Base-by-base conservation (phyloP, 1,140 invertebrate genomes). In the Zaprionus capensis region DNA sequence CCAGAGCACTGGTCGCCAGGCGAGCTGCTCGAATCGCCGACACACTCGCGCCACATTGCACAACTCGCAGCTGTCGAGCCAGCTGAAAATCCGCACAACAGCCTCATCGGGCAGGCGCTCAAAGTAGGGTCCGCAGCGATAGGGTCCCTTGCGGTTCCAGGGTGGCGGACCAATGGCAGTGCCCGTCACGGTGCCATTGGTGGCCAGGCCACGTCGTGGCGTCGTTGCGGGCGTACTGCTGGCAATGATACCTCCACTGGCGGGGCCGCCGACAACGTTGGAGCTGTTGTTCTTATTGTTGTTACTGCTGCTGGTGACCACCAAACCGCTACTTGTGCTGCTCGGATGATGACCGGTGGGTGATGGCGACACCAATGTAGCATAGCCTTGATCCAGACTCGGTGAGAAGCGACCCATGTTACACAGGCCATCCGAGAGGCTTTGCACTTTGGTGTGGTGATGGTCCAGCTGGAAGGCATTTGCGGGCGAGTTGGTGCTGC, bases 1-100 rank as follows among this genome's bases (percentile, higher is more conserved):
- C 97, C 97, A 98, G 1, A 98, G 93, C 2, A 94, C 93, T 5
- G 96, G 96, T 14, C 96, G 95, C 97, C 97, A 98, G 15, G 96
- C 96, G 22, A 98, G 94, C 51, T 95, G 94, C 91, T 97, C 96
- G 94, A 98, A 98, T 26, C 96, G 93, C 14, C 95, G 93, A 82
- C 97, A 98, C 0, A 98, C 97, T 12, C 96, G 94, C 0, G 97
- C 96, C 91, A 97, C 95, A 20, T 95, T 94, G 81, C 97, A 97
- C 36, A 98, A 92, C 70, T 98, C 96, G 66, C 95, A 95, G 53
- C 96, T 97, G 76, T 95, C 94, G n/a, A 97, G 93, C 94, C 95
- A 96, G 36, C 94, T 94, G 71, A 97, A 96, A 57, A 98, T 95
- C 72, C 93, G 94, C 5, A 95, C 76, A 1, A 95, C 84, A 0